Base-by-base conservation (phyloP, 2,888 invertebrate species). In the Phlogophora meticulosa region DNA sequence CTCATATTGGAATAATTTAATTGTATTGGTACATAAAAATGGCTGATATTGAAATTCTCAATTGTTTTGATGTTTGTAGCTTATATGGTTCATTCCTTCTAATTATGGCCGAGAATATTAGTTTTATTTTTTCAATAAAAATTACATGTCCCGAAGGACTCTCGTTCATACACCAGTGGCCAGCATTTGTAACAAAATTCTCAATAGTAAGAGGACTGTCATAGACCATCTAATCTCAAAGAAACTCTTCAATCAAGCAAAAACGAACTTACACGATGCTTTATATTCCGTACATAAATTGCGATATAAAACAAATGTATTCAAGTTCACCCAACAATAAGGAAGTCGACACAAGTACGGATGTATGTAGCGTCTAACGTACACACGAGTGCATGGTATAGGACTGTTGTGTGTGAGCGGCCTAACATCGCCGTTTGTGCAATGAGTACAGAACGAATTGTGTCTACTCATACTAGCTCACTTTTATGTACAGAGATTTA, bases 381-480 rank as follows among this genome's bases (percentile, higher is more conserved):
- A 72, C 51, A 60, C 66, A 76, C 61, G 51, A 59, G 42, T 55
- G 70, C 64, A 52, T 58, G 57, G 76, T 70, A 76, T 70, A 76
- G 65, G 46, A 57, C 65, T 64, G 71, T 72, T 71, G 75, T 76
- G 71, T 78, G 84, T 63, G 73, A 72, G 78, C 75, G 17, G 72
- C 81, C 81, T 82, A 78, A 80, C 82, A 83, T 84, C 82, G 82
- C 83, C 80, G 82, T 78, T 85, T 87, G 83, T 82, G 85, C 88
- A 86, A 88, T 88, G 86, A 84, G 83, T 80, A 80, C 63, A 65
- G 76, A 72, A 85, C 82, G 81, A 87, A 85, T 84, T 83, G 85
- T 78, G 76, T 79, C 70, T 83, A 85, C 77, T 83, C 78, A 77
- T 85, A 83, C 72, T 74, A 66, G 70, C 80, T 82, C 73, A 80